Evolutionary conservation across 2,888 invertebrate species (phyloP).

Genomic region (Masnerella sp.): DNA sequence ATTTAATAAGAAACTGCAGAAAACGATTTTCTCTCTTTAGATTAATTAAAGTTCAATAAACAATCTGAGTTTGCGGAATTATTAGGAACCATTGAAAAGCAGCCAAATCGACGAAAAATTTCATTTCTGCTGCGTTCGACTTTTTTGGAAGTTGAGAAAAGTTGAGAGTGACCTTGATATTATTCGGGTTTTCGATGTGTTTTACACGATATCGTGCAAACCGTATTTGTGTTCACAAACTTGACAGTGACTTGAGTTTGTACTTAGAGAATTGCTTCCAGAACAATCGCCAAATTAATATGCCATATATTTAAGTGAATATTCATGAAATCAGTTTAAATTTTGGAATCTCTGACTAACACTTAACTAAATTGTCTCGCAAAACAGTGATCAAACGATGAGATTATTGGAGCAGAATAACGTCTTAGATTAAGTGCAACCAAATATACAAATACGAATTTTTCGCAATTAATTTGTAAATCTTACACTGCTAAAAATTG

Average conservation of each 20-base stretch:
- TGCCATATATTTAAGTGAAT: conserved; percentile 27
- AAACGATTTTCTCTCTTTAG: too few relatives aligned
- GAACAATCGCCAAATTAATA: conserved; percentile 30
- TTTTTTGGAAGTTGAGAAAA: neutral
- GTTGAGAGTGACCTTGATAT: neutral
- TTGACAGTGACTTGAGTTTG: conserved; percentile 11
- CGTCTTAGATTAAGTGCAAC: too few relatives aligned
- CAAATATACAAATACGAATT: too few relatives aligned
- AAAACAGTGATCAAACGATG: conserved; percentile 15
- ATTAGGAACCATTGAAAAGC: too few relatives aligned
- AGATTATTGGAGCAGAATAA: conserved; percentile 19
- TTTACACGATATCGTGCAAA: neutral
- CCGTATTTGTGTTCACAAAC: neutral
- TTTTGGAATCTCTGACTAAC: conserved; percentile 9
- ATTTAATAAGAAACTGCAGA: too few relatives aligned
- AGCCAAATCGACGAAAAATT: too few relatives aligned
- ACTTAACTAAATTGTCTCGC: conserved; percentile 14
- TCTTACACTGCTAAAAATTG: too few relatives aligned
- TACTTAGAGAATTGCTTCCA: conserved; percentile 2
- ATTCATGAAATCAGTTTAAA: conserved; percentile 39
- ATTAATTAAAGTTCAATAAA: too few relatives aligned
- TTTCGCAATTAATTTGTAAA: too few relatives aligned
- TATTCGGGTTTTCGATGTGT: neutral
- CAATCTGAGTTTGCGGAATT: too few relatives aligned
- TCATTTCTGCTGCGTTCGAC: too few relatives aligned